Evolutionary conservation across 2,797 vertebrate genomes (phyloP).

Genomic region (Hydrophis major): DNA sequence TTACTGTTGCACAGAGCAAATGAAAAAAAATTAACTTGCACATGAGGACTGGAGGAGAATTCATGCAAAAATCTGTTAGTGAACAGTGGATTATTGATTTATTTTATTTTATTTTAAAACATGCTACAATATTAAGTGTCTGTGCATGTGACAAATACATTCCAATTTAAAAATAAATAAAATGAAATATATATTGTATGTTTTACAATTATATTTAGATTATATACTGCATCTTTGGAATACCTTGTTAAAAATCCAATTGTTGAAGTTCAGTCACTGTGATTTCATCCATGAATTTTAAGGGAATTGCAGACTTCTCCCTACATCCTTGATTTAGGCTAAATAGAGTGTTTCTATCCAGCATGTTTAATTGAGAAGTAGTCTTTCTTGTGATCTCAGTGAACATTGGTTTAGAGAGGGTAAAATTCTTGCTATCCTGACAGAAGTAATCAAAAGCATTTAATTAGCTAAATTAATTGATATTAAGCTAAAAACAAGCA

Average conservation of each 20-base stretch:
- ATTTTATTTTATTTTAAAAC: neutral
- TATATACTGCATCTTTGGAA: neutral
- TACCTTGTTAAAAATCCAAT: neutral
- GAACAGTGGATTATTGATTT: neutral
- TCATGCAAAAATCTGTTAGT: neutral
- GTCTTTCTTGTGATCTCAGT: neutral
- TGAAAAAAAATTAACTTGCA: neutral
- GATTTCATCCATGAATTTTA: neutral
- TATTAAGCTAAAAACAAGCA: neutral
- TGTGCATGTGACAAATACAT: neutral
- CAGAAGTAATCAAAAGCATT: neutral
- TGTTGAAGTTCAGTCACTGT: neutral
- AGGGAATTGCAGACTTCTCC: neutral
- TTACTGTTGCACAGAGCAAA: neutral
- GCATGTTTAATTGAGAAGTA: neutral
- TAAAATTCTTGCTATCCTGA: neutral
- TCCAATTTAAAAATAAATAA: neutral
- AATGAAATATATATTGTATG: neutral
- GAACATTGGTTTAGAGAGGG: neutral
- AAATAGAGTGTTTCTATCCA: neutral
- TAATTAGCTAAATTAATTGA: neutral
- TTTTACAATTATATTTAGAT: neutral
- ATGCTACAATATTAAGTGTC: neutral
- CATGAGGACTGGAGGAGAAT: neutral
- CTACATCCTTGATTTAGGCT: neutral